Evolutionary conservation across 1,140 invertebrate genomes (phyloP), one percentile per base, ranked within the genome.

Genomic region (Ceratitis capitata): DNA sequence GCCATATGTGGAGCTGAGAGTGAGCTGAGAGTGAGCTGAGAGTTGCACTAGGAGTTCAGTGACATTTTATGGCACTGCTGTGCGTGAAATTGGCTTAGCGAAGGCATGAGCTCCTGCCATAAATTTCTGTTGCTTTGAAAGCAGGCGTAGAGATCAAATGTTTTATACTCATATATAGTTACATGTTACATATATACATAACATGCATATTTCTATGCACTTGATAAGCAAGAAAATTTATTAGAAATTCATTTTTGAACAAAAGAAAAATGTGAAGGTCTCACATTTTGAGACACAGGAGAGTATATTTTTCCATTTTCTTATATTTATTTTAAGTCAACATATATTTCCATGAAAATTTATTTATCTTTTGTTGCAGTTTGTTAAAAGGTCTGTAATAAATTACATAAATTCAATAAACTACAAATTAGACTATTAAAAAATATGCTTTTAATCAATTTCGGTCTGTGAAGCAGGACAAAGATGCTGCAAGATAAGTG

Each of bases 41-140:
- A 61, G 3, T 12, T 61, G 26, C 56, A 29, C n/a, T 23, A n/a
- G 5, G 19, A 26, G 35, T 78, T 78, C 9, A 78, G 19, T 45
- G 69, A 78, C 42, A 45, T 78, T 78, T 78, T 78, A 78, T 45
- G 69, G 69, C 42, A 26, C 3, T 78, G n/a, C 69, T 42, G n/a
- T 35, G 69, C 39, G 10, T 45, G 39, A 78, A 78, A 47, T 78
- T 47, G 45, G 39, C 69, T 78, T 69, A 0, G 58, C 2, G 58
- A 14, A 3, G 58, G 1, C 58, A 19, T 16, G 32, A 6, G 35
- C 16, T 69, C 29, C 61, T 35, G 23, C 45, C 23, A 47, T 4
- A 45, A 10, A 0, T 19, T 12, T 7, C n/a, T n/a, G 69, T 6
- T 39, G 16, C 32, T 78, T 42, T 2, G 7, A 19, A 56, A 56